phyloP scores from a whole-genome alignment of 2,888 invertebrate species.

The Idaea straminata region DNA sequence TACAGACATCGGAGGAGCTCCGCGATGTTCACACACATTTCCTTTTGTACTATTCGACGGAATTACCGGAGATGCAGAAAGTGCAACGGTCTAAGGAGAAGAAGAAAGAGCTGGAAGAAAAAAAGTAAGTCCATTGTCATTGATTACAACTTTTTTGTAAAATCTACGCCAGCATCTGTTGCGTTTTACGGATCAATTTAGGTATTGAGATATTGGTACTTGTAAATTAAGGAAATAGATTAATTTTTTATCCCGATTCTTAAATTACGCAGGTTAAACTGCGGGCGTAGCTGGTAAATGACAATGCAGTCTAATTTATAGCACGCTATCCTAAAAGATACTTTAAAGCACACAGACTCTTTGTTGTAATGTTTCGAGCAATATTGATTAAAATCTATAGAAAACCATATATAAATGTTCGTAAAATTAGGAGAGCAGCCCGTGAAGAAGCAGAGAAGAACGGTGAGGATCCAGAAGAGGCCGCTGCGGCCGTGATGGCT shows the following conservation, averaged over 20 bases:
- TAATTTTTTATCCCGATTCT: no score
- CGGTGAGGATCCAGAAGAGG: slow-evolving; percentile 84
- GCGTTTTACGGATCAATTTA: no score
- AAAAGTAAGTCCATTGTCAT: slow-evolving; percentile 50
- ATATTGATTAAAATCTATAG: slow-evolving; percentile 2
- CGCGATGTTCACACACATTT: slow-evolving; percentile 97
- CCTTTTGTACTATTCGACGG: slow-evolving; percentile 93
- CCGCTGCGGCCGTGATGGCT: slow-evolving; percentile 77
- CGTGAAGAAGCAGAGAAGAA: slow-evolving; percentile 78
- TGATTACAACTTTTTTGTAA: no score
- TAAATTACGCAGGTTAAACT: no score
- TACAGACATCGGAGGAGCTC: slow-evolving; percentile 93
- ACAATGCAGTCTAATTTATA: no score
- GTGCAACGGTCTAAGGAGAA: slow-evolving; percentile 83
- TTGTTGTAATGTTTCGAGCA: background rate
- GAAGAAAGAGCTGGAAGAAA: slow-evolving; percentile 81
- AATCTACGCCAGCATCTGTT: no score
- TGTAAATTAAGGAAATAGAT: no score
- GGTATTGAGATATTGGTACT: no score
- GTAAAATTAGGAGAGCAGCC: slow-evolving; percentile 47
- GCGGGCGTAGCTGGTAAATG: no score
- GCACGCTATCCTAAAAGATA: no score
- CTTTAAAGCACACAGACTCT: no score
- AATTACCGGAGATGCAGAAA: slow-evolving; percentile 91
- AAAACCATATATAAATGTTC: slow-evolving; percentile 2